These are phyloP conservation scores for Stigmatopora nigra DNA, from an alignment of 2,113 vertebrate genomes.

Conservation along the genomic window DNA sequence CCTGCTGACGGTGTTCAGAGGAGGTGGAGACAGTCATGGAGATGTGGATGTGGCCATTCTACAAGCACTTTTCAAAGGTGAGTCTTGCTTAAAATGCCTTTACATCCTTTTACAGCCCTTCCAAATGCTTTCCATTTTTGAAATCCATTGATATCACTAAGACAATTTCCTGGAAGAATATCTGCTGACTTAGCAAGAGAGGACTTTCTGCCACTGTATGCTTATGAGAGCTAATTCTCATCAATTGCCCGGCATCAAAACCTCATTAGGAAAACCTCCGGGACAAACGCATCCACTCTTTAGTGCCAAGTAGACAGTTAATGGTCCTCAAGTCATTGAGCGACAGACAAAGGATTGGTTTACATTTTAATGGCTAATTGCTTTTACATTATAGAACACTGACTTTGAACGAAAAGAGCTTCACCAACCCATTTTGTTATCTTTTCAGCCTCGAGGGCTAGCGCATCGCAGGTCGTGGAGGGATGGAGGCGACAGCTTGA, in stretches of 20 bases:
- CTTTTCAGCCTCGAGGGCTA: conserved; percentile 75
- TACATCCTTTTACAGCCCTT: neutral
- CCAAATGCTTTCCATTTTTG: conserved; percentile 15
- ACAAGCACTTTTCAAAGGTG: conserved; percentile 91
- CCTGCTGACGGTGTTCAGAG: conserved; percentile 82
- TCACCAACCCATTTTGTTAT: neutral
- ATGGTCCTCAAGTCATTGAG: neutral
- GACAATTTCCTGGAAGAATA: conserved; percentile 1
- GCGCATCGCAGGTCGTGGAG: conserved; percentile 67
- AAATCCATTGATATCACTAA: conserved; percentile 1
- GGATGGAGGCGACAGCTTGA: conserved; percentile 86
- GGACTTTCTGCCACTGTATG: neutral
- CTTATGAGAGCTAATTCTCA: neutral
- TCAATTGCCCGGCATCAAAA: neutral
- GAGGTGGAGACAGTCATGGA: conserved; percentile 74
- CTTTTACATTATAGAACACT: neutral
- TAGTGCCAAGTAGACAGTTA: neutral
- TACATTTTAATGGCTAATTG: neutral
- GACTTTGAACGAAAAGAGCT: neutral
- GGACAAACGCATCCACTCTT: neutral
- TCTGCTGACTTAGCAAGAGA: conserved; percentile 2
- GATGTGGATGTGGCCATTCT: conserved; percentile 92
- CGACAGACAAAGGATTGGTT: neutral
- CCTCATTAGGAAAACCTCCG: neutral
- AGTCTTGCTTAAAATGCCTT: neutral